Percentiles rank a stretch among this genome's conserved stretches.
Evolutionary conservation across 1,140 invertebrate species (phyloP).

Genomic region (Rhopalosiphum maidis): DNA sequence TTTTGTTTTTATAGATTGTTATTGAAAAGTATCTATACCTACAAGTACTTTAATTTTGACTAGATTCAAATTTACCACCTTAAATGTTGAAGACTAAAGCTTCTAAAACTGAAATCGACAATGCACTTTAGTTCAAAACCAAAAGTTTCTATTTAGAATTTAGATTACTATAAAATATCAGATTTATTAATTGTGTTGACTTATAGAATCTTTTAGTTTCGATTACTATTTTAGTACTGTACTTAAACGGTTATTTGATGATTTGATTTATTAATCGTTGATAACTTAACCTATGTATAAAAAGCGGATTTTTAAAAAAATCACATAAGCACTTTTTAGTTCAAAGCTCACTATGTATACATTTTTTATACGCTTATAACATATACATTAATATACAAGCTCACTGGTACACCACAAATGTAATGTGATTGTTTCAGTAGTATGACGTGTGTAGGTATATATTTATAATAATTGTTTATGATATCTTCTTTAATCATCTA

Average conservation of each 20-base stretch:
- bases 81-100: background rate
- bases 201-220: background rate
- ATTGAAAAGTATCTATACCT: no score
- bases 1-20: no score
- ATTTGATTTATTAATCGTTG: no score
- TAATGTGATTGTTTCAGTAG: no score
- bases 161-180: background rate
- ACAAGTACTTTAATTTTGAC: no score
- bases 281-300: background rate
- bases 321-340: no score
- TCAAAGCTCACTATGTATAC: no score
- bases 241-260: background rate
- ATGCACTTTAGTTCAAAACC: background rate
- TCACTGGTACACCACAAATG: background rate
- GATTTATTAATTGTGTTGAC: background rate
- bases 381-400: background rate
- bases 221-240: background rate
- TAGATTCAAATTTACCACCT: background rate
- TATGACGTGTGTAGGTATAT: background rate
- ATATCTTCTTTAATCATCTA: background rate
- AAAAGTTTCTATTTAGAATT: background rate
- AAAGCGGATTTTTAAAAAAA: no score
- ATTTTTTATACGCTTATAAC: no score
- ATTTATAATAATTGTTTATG: background rate
- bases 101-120: background rate